Base-by-base conservation (phyloP, 2,888 invertebrate species). In the Dryococelus australis region DNA sequence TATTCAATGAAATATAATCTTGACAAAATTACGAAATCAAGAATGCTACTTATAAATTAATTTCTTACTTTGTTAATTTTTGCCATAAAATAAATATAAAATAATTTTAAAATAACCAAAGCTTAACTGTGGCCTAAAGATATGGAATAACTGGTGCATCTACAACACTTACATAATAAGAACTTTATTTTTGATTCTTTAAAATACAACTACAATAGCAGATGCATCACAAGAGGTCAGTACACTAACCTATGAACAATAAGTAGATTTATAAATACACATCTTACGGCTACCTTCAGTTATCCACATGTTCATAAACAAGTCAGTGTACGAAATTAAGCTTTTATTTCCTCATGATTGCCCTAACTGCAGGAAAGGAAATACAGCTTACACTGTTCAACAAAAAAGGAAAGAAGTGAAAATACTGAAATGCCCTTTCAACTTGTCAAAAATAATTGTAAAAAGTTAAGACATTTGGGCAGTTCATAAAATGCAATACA, bases 201-300 rank as follows among this genome's bases (percentile, higher is more conserved):
- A 65, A 65, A 65, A 65, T 65, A 65, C 65, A 65, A 65, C 65
- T 65, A 65, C 65, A 65, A n/a, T 3, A 65, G 65, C 65, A 65
- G 65, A 65, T 24, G 24, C n/a, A 24, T n/a, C 65, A 65, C 65
- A 65, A 65, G 65, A 65, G 20, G 65, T 65, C 65, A 65, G 65
- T 65, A n/a, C n/a, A 65, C 8, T 65, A 51, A 65, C 6, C 65
- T 65, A 65, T 24, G n/a, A 65, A 65, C 65, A 65, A 65, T 65
- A 65, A 65, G 65, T 65, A 65, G 65, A 65, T 65, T 65, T 65
- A 65, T 65, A 65, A 65, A 65, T 65, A 65, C 65, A 65, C 65
- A n/a, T 24, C 24, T 65, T 65, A 65, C 65, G 24, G 13, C 65
- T 65, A 65, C 20, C n/a, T 65, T 65, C 65, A 24, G 24, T 65